Evolutionary conservation across 2,797 vertebrate genomes (phyloP).

Genomic region (Phrynocephalus vlangalii): DNA sequence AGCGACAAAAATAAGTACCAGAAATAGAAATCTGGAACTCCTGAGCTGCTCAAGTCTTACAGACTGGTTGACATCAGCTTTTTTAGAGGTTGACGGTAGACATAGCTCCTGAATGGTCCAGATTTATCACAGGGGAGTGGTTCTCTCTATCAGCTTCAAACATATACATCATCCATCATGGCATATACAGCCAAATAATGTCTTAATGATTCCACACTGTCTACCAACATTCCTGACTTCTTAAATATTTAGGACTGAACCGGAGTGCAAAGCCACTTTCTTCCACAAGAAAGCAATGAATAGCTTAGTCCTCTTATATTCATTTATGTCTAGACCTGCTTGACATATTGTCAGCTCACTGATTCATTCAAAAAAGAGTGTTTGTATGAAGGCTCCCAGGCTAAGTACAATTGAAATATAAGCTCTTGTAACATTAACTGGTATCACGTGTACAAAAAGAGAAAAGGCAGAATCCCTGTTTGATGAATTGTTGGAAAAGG

Average conservation of each 20-base stretch:
- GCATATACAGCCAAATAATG: neutral
- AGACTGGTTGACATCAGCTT: neutral
- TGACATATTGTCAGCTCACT: neutral
- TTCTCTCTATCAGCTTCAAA: neutral
- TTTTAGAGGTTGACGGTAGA: neutral
- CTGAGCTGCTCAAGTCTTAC: neutral
- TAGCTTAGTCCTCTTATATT: neutral
- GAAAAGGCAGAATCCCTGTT: neutral
- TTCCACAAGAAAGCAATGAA: neutral
- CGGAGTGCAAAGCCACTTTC: neutral
- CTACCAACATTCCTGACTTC: neutral
- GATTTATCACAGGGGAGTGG: neutral
- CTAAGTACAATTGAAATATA: slow-evolving; percentile 13
- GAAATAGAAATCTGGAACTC: neutral
- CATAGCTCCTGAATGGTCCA: neutral
- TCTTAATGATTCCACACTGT: neutral
- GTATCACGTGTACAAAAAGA: neutral
- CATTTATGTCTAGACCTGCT: neutral
- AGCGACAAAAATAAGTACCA: neutral
- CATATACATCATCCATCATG: neutral
- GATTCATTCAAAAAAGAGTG: neutral
- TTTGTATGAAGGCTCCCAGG: neutral
- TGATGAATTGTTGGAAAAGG: slow-evolving; percentile 37
- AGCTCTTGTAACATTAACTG: neutral
- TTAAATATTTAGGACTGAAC: neutral